Percentiles rank a stretch among this genome's conserved stretches.
phyloP scores from a whole-genome alignment of 2,113 vertebrate genomes.

The Bufo gargarizans region DNA sequence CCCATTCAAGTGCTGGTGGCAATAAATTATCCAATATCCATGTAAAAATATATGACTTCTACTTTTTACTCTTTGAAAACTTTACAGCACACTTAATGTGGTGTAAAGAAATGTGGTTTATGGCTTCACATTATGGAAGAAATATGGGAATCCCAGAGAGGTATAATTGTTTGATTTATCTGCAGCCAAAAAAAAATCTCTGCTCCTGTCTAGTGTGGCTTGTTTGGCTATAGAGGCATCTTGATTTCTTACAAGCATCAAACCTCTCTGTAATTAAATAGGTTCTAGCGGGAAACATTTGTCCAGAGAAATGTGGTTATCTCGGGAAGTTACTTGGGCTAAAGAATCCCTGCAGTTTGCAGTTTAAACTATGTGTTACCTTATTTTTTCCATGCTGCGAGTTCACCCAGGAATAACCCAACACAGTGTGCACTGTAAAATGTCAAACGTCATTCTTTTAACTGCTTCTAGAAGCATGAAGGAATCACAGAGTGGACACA shows the following conservation, averaged over 20 bases:
- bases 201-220: constrained; percentile 9
- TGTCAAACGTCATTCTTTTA: constrained; percentile 56
- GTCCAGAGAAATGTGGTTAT: constrained; percentile 55
- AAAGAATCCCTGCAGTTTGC: constrained; percentile 53
- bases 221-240: constrained; percentile 19
- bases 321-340: constrained; percentile 47
- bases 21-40: not conserved
- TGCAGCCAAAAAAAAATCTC: constrained; percentile 13
- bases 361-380: constrained; percentile 54
- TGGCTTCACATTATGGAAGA: not conserved
- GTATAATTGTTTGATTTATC: constrained; percentile 20
- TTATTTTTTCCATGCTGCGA: constrained; percentile 59
- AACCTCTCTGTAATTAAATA: constrained; percentile 50
- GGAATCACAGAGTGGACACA: constrained; percentile 53
- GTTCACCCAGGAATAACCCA: constrained; percentile 55
- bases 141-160: constrained; percentile 24
- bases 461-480: constrained; percentile 47
- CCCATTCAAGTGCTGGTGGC: not conserved
- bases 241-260: constrained; percentile 21
- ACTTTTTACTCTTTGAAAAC: constrained; percentile 10
- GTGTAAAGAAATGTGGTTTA: constrained; percentile 25
- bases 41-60: constrained; percentile 4
- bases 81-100: not conserved
- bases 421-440: constrained; percentile 52
- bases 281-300: constrained; percentile 43